A percentile compares a stretch with the other conserved stretches of the same genome.
These are phyloP conservation scores for Ladona fulva DNA, from an alignment of 1,140 invertebrate species.

Conservation along the genomic window DNA sequence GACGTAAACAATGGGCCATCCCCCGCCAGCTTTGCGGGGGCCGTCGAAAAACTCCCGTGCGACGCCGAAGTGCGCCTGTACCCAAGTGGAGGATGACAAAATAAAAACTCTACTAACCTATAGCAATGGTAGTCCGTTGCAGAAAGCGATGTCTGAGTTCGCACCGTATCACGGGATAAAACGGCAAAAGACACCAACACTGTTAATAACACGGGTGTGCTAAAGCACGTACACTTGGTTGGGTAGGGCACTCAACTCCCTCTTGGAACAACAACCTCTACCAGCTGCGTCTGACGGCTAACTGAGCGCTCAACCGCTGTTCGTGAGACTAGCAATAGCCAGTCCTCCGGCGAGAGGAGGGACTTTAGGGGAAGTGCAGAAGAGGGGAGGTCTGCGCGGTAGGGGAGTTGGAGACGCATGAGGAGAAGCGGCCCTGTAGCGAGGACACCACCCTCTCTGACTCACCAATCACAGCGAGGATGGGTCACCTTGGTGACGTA, in stretches of 20 bases:
- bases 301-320: neutral
- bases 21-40: too few relatives aligned
- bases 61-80: too few relatives aligned
- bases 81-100: neutral
- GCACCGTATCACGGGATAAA: too few relatives aligned
- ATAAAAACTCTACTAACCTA: neutral
- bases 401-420: neutral
- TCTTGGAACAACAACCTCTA: neutral
- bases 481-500: constrained; percentile 23
- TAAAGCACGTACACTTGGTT: too few relatives aligned
- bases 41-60: too few relatives aligned
- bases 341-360: neutral
- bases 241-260: too few relatives aligned
- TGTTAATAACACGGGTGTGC: too few relatives aligned
- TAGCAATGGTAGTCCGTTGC: neutral
- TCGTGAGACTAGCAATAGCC: too few relatives aligned
- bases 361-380: neutral
- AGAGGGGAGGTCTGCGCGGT: neutral
- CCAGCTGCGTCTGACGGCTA: neutral
- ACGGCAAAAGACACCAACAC: too few relatives aligned
- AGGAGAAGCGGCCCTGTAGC: constrained; percentile 17
- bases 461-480: constrained; percentile 21
- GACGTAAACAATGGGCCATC: too few relatives aligned
- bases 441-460: constrained; percentile 23
- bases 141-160: too few relatives aligned